A percentile compares a stretch with the other conserved stretches of the same genome.
phyloP scores from a whole-genome alignment of 2,888 invertebrate genomes.

The Megalurothrips usitatus region DNA sequence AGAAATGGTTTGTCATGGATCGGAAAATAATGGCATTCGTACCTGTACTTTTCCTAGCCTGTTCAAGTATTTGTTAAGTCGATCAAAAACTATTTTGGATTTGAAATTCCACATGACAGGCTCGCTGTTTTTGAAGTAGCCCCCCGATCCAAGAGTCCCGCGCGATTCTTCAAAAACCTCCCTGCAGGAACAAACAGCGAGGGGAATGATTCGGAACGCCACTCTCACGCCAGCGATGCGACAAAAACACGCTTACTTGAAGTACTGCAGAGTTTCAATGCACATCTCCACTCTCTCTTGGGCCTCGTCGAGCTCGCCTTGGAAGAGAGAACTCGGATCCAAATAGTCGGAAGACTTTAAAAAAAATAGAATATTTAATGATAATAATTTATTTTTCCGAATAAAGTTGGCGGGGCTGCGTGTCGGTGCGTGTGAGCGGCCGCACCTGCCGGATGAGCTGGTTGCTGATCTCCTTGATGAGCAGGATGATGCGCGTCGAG shows the following conservation, averaged over 20 bases:
- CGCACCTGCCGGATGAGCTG: slow-evolving; percentile 66
- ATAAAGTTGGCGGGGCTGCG: not conserved
- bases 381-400: not conserved
- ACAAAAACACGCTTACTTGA: slow-evolving; percentile 50
- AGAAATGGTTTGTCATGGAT: no score
- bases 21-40: not conserved
- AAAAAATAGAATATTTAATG: slow-evolving; percentile 9
- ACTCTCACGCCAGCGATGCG: slow-evolving; percentile 22
- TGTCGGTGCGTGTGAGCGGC: not conserved
- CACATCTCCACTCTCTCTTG: slow-evolving; percentile 55
- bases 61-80: slow-evolving; percentile 59
- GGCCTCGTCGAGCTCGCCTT: slow-evolving; percentile 77
- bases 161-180: slow-evolving; percentile 51
- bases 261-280: slow-evolving; percentile 52
- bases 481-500: slow-evolving; percentile 59
- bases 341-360: slow-evolving; percentile 59
- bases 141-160: slow-evolving; percentile 30
- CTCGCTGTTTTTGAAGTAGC: slow-evolving; percentile 41
- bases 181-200: slow-evolving; percentile 39
- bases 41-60: slow-evolving; percentile 58
- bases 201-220: slow-evolving; percentile 29
- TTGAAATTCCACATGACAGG: slow-evolving; percentile 73
- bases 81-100: slow-evolving; percentile 63
- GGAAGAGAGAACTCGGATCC: slow-evolving; percentile 76
- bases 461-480: slow-evolving; percentile 76